phyloP scores from a whole-genome alignment of 2,113 vertebrate genomes.

The Clupea harengus region DNA sequence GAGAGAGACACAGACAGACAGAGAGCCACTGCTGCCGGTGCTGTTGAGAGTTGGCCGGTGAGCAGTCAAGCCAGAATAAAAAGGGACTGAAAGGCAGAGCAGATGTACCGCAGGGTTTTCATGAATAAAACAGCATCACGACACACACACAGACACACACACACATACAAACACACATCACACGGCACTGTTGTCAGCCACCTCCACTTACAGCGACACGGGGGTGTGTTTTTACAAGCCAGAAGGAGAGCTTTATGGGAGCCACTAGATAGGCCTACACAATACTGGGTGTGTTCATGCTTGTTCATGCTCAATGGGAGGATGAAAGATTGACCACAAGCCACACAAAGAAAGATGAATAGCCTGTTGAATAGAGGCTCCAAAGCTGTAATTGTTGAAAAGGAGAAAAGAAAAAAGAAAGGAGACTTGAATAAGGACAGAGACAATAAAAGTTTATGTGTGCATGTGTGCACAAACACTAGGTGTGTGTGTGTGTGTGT shows the following conservation, averaged over 20 bases:
- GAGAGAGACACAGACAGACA: constrained; percentile 4
- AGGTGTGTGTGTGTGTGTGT: not conserved
- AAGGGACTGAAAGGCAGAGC: not conserved
- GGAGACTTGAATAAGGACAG: not conserved
- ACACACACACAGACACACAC: not conserved
- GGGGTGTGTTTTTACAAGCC: not conserved
- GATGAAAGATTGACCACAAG: not conserved
- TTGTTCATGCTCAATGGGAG: not conserved
- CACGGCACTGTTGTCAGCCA: not conserved
- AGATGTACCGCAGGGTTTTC: not conserved
- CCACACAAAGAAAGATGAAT: not conserved
- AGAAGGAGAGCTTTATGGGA: too few species aligned
- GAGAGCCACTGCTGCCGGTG: not conserved
- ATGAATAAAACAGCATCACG: not conserved
- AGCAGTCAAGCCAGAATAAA: not conserved
- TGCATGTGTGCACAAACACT: not conserved
- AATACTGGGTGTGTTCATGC: not conserved
- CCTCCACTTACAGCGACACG: not conserved
- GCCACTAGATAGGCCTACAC: not conserved
- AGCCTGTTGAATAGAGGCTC: not conserved
- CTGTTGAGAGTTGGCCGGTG: not conserved
- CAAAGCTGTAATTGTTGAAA: not conserved
- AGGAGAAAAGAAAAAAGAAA: not conserved
- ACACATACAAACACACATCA: too few species aligned
- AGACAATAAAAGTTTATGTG: not conserved